Percentiles rank a stretch among this genome's conserved stretches.
These are phyloP conservation scores for Pyrocephalus nanus DNA, from an alignment of 2,797 vertebrate species.

Conservation along the genomic window DNA sequence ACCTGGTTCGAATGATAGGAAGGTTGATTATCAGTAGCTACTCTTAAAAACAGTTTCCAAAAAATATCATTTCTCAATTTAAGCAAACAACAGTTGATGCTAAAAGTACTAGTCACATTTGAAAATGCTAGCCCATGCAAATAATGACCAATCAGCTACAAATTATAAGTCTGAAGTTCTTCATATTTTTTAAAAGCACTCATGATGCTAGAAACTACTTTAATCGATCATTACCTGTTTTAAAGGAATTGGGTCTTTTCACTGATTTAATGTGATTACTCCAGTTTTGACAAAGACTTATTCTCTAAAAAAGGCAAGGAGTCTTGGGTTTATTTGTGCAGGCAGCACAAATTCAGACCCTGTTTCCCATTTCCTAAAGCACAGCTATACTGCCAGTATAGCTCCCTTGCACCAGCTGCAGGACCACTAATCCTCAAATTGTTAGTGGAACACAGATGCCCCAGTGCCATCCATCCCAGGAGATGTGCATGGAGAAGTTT, in stretches of 20 bases:
- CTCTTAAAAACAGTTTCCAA: not conserved
- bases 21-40: not conserved
- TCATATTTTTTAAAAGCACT: not conserved
- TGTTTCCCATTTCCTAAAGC: not conserved
- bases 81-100: not conserved
- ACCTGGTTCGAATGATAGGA: not conserved
- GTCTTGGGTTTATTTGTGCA: not conserved
- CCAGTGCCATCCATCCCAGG: not conserved
- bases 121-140: not conserved
- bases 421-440: not conserved
- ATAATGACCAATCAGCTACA: not conserved
- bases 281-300: not conserved
- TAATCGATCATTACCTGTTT: not conserved
- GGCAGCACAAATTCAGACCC: not conserved
- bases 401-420: not conserved
- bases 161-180: not conserved
- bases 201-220: not conserved
- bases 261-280: not conserved
- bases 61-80: not conserved
- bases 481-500: not conserved
- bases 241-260: not conserved
- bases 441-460: not conserved
- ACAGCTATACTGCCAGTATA: accelerated
- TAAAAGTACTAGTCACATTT: not conserved
- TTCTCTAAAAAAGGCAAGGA: not conserved